These are phyloP conservation scores for Siderastrea siderea DNA, from an alignment of 92 coral and sea anemone species.

Conservation along the genomic window DNA sequence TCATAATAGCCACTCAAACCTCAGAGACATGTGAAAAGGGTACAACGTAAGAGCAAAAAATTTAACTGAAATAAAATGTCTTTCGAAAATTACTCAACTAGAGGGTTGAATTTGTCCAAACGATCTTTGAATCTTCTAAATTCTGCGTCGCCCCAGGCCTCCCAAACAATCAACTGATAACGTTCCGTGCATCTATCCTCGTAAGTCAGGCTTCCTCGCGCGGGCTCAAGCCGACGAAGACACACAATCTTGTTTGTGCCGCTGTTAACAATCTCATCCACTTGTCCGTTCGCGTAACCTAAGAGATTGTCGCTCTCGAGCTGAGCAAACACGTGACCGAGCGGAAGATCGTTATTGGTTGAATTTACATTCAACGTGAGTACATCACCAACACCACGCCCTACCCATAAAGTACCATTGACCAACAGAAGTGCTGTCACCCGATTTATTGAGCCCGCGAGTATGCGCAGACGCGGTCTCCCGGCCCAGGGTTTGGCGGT, in stretches of 20 bases:
- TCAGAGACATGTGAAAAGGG: no score
- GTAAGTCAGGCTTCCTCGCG: constrained; percentile 51
- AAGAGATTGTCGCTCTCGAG: constrained; percentile 78
- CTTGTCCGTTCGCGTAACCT: constrained; percentile 74
- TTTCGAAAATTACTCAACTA: constrained; percentile 39
- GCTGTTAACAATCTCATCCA: constrained; percentile 81
- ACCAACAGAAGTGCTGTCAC: constrained; percentile 82
- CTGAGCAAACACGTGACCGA: constrained; percentile 85
- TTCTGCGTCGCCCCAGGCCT: constrained; percentile 88
- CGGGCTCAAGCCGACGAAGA: constrained; percentile 83
- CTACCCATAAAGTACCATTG: constrained; percentile 87
- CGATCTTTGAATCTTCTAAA: constrained; percentile 68
- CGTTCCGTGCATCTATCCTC: constrained; percentile 86
- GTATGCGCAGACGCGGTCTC: constrained; percentile 78
- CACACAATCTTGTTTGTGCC: constrained; percentile 89
- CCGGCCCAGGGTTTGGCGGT: constrained; percentile 49
- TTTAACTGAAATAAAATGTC: not conserved
- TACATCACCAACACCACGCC: constrained; percentile 84
- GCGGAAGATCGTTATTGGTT: constrained; percentile 46
- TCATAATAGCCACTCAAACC: no score
- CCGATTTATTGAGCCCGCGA: constrained; percentile 82
- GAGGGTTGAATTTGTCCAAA: constrained; percentile 71
- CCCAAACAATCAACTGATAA: constrained; percentile 85
- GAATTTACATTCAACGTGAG: constrained; percentile 80
- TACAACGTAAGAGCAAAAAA: no score